These are phyloP conservation scores for Agonum fuliginosum DNA, from an alignment of 2,888 invertebrate genomes.

Conservation along the genomic window DNA sequence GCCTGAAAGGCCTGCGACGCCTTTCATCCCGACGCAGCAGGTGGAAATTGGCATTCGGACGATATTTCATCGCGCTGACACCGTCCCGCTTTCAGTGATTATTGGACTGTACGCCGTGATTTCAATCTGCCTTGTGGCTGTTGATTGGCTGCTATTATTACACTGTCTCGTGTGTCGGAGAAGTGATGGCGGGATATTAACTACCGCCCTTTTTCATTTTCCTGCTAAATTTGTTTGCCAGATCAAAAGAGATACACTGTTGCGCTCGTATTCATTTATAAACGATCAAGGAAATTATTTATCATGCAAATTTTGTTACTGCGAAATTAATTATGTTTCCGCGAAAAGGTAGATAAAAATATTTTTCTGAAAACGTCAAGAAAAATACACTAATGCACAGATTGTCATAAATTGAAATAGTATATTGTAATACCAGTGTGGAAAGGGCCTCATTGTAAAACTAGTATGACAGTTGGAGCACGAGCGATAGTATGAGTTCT, in stretches of 20 bases:
- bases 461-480: too few species aligned
- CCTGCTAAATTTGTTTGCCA: background rate
- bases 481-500: too few species aligned
- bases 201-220: constrained; percentile 4
- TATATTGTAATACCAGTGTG: too few species aligned
- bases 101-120: constrained; percentile 12
- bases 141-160: constrained; percentile 37
- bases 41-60: constrained; percentile 31
- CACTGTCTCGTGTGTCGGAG: constrained; percentile 19
- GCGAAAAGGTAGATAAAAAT: too few species aligned
- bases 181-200: constrained; percentile 25
- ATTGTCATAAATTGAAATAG: too few species aligned
- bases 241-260: constrained; percentile 24
- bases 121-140: constrained; percentile 21
- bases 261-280: constrained; percentile 2
- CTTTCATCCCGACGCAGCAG: constrained; percentile 41
- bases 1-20: background rate
- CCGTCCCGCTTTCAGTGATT: background rate
- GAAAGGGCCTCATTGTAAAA: too few species aligned
- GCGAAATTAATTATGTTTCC: constrained; percentile 5
- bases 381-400: too few species aligned
- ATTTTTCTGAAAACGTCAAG: too few species aligned
- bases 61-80: constrained; percentile 39
- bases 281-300: constrained; percentile 18
- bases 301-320: constrained; percentile 1